Conservation (phyloP, 2,113 vertebrate species). For the Austrofundulus limnaeus region DNA sequence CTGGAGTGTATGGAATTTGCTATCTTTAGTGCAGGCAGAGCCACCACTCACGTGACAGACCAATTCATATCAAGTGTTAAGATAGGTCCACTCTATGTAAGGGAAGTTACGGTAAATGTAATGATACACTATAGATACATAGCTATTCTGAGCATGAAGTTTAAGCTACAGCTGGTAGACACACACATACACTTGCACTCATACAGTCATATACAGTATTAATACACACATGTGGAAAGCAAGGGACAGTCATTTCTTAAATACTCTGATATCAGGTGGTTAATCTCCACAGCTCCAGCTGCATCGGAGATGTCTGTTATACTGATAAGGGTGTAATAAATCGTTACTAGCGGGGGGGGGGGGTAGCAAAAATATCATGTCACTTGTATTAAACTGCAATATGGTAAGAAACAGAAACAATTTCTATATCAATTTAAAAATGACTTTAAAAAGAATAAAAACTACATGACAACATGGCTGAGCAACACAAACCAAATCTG, state of each 20-base stretch:
- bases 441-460: neutral
- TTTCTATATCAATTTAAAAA: neutral
- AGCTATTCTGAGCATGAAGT: slow-evolving; percentile 59
- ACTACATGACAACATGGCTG: no score
- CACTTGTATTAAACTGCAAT: neutral
- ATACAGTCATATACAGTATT: neutral
- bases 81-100: slow-evolving; percentile 55
- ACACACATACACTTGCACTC: slow-evolving; percentile 10
- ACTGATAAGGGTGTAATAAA: slow-evolving; percentile 51
- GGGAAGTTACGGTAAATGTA: slow-evolving; percentile 67
- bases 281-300: slow-evolving; percentile 12
- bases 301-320: slow-evolving; percentile 23
- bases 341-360: slow-evolving; percentile 21
- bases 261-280: slow-evolving; percentile 32
- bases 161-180: slow-evolving; percentile 59
- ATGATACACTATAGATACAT: slow-evolving; percentile 64
- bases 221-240: neutral
- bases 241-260: slow-evolving; percentile 34
- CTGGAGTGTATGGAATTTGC: slow-evolving; percentile 61
- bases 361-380: neutral
- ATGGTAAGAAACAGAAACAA: slow-evolving; percentile 10
- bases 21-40: slow-evolving; percentile 75
- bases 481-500: neutral
- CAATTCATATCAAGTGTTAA: slow-evolving; percentile 74
- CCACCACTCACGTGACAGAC: slow-evolving; percentile 53